phyloP scores from a whole-genome alignment of 2,797 vertebrate genomes.

The Agapornis canus region DNA sequence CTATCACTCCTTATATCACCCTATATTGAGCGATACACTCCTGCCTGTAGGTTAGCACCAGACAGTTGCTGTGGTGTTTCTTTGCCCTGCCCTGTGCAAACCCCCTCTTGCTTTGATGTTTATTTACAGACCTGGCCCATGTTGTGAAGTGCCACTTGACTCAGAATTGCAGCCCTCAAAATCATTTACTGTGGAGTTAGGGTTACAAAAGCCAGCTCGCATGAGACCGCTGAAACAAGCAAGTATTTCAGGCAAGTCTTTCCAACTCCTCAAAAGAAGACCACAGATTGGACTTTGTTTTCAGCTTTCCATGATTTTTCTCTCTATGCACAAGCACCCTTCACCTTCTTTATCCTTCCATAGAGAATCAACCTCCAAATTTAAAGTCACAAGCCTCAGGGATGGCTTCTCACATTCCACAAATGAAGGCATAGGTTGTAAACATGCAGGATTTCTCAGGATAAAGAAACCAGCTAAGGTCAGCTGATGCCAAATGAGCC shows the following conservation, averaged over 20 bases:
- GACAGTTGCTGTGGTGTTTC: background rate
- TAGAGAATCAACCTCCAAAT: background rate
- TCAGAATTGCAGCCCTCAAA: background rate
- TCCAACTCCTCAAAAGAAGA: background rate
- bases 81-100: background rate
- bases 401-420: background rate
- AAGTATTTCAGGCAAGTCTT: background rate
- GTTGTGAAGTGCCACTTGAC: background rate
- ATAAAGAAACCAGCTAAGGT: background rate
- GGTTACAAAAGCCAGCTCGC: background rate
- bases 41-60: background rate
- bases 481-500: background rate
- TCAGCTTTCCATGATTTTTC: background rate
- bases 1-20: background rate
- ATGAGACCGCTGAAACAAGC: background rate
- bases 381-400: background rate
- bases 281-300: background rate
- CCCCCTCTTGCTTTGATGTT: background rate
- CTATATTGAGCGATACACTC: rapidly evolving
- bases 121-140: background rate
- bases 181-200: background rate
- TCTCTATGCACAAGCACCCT: background rate
- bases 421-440: rapidly evolving
- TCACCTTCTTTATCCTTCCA: background rate
- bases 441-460: background rate